These are phyloP conservation scores for Hydropotes inermis DNA, from an alignment of 2,113 vertebrate genomes.

Conservation along the genomic window DNA sequence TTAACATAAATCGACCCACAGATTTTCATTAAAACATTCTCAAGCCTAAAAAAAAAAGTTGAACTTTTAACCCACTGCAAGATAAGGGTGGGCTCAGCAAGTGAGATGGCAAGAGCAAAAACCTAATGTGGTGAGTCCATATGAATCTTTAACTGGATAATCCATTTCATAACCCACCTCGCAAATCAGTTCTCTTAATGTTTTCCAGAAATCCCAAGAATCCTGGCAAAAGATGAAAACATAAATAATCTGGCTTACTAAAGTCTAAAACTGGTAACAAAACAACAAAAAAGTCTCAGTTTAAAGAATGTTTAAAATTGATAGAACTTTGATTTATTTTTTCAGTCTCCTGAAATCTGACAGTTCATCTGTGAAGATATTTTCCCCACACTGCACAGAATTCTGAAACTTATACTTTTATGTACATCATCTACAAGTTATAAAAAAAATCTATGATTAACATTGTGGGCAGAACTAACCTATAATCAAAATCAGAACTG, in stretches of 20 bases:
- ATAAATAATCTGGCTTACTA: background rate
- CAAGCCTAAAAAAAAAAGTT: background rate
- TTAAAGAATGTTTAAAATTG: background rate
- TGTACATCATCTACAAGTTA: background rate
- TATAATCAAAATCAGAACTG: conserved; percentile 28
- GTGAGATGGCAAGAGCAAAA: background rate
- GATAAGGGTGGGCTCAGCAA: background rate
- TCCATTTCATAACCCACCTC: background rate
- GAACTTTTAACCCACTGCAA: background rate
- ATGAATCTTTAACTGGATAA: background rate
- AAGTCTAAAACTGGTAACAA: background rate
- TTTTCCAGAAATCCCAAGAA: background rate
- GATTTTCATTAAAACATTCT: background rate
- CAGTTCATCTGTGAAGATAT: background rate
- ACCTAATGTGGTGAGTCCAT: background rate
- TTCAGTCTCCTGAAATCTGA: background rate
- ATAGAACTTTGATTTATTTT: background rate
- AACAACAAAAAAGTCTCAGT: background rate
- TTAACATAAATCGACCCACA: background rate
- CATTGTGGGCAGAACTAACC: background rate
- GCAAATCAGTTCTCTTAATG: background rate
- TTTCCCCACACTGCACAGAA: background rate
- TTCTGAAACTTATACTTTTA: background rate
- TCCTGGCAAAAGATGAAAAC: background rate
- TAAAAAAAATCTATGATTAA: background rate